Evolutionary conservation across 2,797 vertebrate genomes (phyloP), one percentile per base, ranked within the genome.

Genomic region (Sebastes kiyomatsui): DNA sequence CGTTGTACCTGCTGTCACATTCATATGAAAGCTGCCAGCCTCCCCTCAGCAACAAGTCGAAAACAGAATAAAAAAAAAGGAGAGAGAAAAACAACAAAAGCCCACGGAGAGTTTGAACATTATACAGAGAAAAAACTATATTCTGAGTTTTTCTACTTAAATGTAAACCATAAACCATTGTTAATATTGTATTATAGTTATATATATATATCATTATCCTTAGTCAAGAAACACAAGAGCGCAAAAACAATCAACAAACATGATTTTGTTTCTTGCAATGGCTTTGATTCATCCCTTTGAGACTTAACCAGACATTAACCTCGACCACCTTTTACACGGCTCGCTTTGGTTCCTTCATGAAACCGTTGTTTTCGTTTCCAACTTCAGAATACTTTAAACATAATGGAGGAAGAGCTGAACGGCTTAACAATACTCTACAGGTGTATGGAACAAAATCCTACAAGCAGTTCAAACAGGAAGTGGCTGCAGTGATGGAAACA

Each of bases 1-100:
- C 12, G 56, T 75, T 77, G 59, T 60, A 82, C 76, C 76, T 80
- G 70, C 67, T 64, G 52, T 58, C 60, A 75, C 80, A 69, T 80
- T 74, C 64, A 67, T 68, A 46, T 46, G 49, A 49, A 66, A 30
- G 64, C 67, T 76, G 80, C 70, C 75, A 61, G 54, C 5, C 4
- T 22, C 22, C 65, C 77, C 81, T 38, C 27, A 42, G 83, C 73
- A 78, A 84, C 81, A 75, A 23, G 35, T n/a, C 56, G 30, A 60
- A 64, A 72, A 67, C 27, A 62, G 30, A 69, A 18, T 27, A 33
- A 61, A 71, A 52, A 52, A 23, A 32, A 49, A 64, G 7, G 0
- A 38, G 14, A 67, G 12, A 65, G 20, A 38, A 56, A 56, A 22
- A 74, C 32, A 52, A 60, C 4, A 20, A 4, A 25, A 18, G 30